Evolutionary conservation across 1,140 invertebrate species (phyloP), one percentile per base, ranked within the genome.

Genomic region (Anastatus disparis): DNA sequence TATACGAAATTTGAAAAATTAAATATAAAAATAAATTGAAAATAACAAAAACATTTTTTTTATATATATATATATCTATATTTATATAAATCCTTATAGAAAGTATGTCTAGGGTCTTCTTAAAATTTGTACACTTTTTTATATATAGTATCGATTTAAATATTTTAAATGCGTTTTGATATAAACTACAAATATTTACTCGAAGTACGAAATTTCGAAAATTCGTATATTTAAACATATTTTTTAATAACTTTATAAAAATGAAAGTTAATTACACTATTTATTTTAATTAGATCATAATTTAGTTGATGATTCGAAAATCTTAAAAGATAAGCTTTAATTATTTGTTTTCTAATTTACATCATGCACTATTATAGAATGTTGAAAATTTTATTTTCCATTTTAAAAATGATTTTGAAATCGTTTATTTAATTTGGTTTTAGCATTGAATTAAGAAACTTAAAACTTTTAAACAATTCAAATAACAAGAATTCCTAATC

Each of bases 1-100:
- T 38, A 38, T 40, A 61, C 42, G 29, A 2, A 50, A 40, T 63
- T 53, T 40, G 29, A 69, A 69, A 68, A 62, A 70, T 55, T 40
- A 56, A 70, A 63, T 70, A 63, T 70, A 55, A 70, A 70, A 70
- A 63, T 70, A 70, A 62, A 55, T 63, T 59, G 50, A 70, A 63
- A 69, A 61, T 31, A 59, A 53, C 31, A 69, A 69, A 50, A 61
- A 46, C 20, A 27, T 68, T 59, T 68, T 40, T 42, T 24, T 24
- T 67, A 56, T 48, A 56, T 35, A 67, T 56, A 42, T 56, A 56
- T 66, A 31, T 24, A 35, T 67, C 56, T 48, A 27, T 35, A 67
- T 56, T 20, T 61, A 17, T 69, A 40, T 53, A 38, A n/a, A 29
- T 31, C 27, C 26, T 50, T 59, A 50, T 3, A 15, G 27, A 70